phyloP scores from a whole-genome alignment of 2,888 invertebrate species.

The Drosophila mimetica region DNA sequence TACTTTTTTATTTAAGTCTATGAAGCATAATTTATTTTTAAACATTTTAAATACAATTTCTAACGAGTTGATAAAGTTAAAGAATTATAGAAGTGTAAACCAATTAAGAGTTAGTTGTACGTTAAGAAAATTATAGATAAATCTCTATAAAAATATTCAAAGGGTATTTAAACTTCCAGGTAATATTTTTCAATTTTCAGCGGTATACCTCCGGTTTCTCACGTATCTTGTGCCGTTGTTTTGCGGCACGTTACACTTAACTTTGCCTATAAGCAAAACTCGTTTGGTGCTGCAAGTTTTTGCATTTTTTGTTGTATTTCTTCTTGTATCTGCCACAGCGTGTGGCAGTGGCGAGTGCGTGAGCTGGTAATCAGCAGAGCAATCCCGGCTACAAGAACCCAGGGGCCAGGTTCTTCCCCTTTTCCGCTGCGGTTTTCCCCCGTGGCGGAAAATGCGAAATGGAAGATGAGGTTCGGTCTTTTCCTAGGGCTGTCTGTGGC shows the following conservation, averaged over 20 bases:
- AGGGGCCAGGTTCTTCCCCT: conserved; percentile 43
- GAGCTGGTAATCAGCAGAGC: conserved; percentile 58
- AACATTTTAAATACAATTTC: no score
- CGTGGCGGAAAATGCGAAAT: conserved; percentile 28
- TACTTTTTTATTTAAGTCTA: no score
- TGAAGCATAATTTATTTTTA: no score
- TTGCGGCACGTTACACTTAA: conserved; percentile 55
- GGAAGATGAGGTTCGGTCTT: conserved; percentile 15
- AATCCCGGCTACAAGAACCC: conserved; percentile 46
- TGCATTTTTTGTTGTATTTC: conserved; percentile 25
- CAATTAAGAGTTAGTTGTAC: no score
- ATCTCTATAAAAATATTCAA: not conserved
- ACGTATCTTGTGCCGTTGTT: conserved; percentile 54
- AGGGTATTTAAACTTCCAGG: not conserved
- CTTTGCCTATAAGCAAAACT: conserved; percentile 63
- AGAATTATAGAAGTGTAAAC: no score
- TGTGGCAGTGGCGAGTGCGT: conserved; percentile 64
- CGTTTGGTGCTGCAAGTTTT: conserved; percentile 60
- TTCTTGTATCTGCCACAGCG: conserved; percentile 58
- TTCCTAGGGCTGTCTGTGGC: conserved; percentile 47
- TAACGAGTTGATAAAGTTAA: no score
- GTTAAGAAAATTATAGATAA: no score
- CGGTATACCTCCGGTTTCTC: conserved; percentile 25
- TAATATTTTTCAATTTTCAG: not conserved
- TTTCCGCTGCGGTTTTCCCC: conserved; percentile 55